Evolutionary conservation across 2,113 vertebrate species (phyloP).

Genomic region (Murina feae): DNA sequence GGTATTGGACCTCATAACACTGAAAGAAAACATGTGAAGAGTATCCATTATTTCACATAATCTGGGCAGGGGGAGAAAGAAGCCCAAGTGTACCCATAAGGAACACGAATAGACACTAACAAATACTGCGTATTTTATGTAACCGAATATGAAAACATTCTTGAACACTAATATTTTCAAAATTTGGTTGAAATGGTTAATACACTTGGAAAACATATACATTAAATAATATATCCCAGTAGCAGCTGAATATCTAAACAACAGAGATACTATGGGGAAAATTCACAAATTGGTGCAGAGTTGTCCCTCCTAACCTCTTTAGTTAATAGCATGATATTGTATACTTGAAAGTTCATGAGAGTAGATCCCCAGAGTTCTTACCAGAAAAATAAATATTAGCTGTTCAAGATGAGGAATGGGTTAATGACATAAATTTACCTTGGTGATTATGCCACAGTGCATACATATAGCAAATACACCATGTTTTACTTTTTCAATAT

Average conservation of each 20-base stretch:
- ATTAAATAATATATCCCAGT: background rate
- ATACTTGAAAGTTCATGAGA: background rate
- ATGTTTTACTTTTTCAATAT: background rate
- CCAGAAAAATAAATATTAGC: background rate
- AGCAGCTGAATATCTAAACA: background rate
- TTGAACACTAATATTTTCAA: background rate
- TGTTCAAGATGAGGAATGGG: background rate
- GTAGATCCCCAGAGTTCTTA: background rate
- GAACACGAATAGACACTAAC: background rate
- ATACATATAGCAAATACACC: background rate
- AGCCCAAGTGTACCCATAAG: background rate
- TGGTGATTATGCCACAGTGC: background rate
- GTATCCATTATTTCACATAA: background rate
- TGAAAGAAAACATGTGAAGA: background rate
- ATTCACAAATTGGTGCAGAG: background rate
- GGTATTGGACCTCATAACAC: background rate
- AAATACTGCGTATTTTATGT: background rate
- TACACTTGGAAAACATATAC: background rate
- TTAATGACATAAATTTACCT: background rate
- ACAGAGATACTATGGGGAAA: background rate
- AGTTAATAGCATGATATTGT: background rate
- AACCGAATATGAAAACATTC: background rate
- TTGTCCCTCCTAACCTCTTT: background rate
- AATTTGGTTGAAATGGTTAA: background rate
- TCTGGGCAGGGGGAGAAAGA: background rate